Percentiles rank a stretch among this genome's conserved stretches.
Evolutionary conservation across 37 sponge, comb jelly and placozoan species (phyloP).

Genomic region (Cladorhizidae sp.): DNA sequence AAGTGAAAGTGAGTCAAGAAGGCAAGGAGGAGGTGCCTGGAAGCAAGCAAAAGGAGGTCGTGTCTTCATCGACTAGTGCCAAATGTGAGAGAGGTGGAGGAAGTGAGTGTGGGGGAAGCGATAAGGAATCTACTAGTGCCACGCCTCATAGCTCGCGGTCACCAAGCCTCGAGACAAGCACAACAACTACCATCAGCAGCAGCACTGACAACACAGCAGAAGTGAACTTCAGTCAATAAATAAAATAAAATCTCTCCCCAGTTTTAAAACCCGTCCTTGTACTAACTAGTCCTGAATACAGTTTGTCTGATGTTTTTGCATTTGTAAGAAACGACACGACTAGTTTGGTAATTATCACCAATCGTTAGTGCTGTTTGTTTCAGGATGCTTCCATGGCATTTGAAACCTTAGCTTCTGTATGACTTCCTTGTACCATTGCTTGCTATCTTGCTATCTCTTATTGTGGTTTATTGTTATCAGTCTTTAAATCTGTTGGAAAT

Average conservation of each 20-base stretch:
- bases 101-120: background rate
- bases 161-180: conserved; percentile 10
- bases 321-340: background rate
- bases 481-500: too few relatives aligned
- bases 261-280: background rate
- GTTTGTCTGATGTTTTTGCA: background rate
- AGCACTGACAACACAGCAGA: conserved; percentile 23
- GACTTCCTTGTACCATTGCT: too few relatives aligned
- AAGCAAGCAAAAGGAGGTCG: background rate
- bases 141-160: conserved; percentile 20
- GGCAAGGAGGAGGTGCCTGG: background rate
- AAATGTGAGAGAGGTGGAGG: background rate
- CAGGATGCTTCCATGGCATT: too few relatives aligned
- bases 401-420: too few relatives aligned
- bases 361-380: too few relatives aligned
- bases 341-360: too few relatives aligned
- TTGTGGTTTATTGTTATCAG: too few relatives aligned
- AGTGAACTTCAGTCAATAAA: too few relatives aligned
- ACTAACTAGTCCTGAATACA: too few relatives aligned
- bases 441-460: too few relatives aligned
- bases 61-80: too few relatives aligned
- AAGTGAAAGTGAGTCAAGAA: background rate
- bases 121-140: conserved; percentile 13
- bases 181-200: conserved; percentile 13
- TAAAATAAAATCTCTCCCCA: too few relatives aligned